Evolutionary conservation across 2,113 vertebrate genomes (phyloP).

Genomic region (Xenus cinereus): DNA sequence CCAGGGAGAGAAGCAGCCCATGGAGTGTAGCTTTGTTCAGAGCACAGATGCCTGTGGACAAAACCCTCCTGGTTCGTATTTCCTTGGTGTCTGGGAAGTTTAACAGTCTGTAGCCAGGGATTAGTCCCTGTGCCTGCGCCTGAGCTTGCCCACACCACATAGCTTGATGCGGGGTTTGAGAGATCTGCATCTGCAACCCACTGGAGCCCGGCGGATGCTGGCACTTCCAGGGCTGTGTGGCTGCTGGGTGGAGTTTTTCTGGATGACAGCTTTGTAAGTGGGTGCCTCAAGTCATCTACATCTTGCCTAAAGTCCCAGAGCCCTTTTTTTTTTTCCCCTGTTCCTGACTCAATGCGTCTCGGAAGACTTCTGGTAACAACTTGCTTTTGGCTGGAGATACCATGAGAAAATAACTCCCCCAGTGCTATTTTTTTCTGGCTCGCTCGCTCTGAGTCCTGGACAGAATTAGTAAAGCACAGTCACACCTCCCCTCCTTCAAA

Average conservation of each 20-base stretch:
- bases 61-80: not conserved
- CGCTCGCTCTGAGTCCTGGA: not conserved
- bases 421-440: constrained; percentile 8
- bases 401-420: constrained; percentile 63
- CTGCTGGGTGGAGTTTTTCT: constrained; percentile 25
- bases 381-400: constrained; percentile 57
- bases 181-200: not conserved
- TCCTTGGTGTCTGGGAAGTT: constrained; percentile 13
- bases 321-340: not conserved
- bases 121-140: not conserved
- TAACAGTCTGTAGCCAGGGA: not conserved
- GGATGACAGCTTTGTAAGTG: constrained; percentile 35
- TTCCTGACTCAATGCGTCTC: constrained; percentile 47
- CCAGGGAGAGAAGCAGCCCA: not conserved
- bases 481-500: not conserved
- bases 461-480: constrained; percentile 37
- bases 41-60: constrained; percentile 30
- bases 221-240: not conserved
- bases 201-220: not conserved
- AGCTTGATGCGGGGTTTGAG: not conserved
- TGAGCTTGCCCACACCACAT: not conserved
- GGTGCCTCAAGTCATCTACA: constrained; percentile 42
- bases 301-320: constrained; percentile 17
- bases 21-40: not conserved
- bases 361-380: constrained; percentile 66